phyloP scores from a whole-genome alignment of 2,113 vertebrate genomes.

The Varanus komodoensis region DNA sequence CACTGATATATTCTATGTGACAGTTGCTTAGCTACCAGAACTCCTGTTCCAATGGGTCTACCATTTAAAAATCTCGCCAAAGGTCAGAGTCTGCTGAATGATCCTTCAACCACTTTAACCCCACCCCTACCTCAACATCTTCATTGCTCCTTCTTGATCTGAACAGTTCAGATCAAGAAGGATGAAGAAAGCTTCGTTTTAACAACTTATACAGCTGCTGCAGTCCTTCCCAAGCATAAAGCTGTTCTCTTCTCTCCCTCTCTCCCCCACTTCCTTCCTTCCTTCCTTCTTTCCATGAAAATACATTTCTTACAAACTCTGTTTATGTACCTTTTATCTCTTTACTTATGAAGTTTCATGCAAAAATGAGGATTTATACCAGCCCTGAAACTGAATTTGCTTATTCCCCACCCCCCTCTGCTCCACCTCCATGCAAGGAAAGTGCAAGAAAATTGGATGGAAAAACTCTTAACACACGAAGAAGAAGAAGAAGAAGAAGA shows the following conservation, averaged over 20 bases:
- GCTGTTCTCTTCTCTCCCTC: background rate
- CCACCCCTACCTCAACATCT: background rate
- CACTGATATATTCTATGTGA: constrained; percentile 58
- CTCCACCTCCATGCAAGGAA: background rate
- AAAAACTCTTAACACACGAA: constrained; percentile 12
- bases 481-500: constrained; percentile 9
- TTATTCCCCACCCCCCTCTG: background rate
- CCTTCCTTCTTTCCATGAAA: background rate
- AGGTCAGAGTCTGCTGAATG: constrained; percentile 50
- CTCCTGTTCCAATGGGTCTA: constrained; percentile 44
- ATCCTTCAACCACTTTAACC: constrained; percentile 44
- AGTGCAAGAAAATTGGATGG: constrained; percentile 18
- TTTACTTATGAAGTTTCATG: background rate
- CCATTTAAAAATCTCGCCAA: constrained; percentile 58
- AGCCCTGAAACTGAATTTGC: background rate
- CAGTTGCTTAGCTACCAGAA: constrained; percentile 70
- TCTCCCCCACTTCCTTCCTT: no score
- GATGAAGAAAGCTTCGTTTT: constrained; percentile 31
- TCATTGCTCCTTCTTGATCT: constrained; percentile 42
- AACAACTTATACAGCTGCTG: background rate
- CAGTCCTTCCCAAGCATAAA: constrained; percentile 9
- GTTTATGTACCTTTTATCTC: background rate
- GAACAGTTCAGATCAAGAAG: constrained; percentile 26
- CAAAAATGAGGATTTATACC: constrained; percentile 5
- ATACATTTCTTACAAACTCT: constrained; percentile 20